Conservation (phyloP, 2,888 invertebrate genomes). For the Lymantria dispar region DNA sequence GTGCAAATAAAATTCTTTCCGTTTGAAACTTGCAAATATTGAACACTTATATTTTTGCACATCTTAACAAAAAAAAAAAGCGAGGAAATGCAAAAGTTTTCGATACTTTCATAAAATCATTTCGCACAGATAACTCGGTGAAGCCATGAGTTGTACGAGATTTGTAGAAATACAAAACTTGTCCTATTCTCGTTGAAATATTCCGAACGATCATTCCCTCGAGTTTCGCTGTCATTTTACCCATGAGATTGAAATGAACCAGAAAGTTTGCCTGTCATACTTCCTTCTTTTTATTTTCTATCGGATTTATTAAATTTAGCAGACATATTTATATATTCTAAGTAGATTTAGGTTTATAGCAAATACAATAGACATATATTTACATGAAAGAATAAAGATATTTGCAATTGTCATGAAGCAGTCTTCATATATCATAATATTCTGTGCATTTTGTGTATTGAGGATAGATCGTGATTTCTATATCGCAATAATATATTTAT, state of each 20-base stretch:
- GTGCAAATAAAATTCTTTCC: no score
- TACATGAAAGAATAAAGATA: no score
- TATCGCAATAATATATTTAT: no score
- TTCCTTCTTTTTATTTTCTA: not conserved
- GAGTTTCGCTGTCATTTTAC: conserved; percentile 15
- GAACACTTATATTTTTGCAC: no score
- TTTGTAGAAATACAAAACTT: conserved; percentile 2
- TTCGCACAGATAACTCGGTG: not conserved
- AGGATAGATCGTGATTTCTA: no score
- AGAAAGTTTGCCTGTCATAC: conserved; percentile 6
- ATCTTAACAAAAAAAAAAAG: not conserved
- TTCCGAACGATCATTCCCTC: conserved; percentile 10
- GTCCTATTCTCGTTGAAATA: conserved; percentile 9
- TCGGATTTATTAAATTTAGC: not conserved
- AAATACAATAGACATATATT: no score
- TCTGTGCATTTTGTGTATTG: no score
- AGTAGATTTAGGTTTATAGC: not conserved
- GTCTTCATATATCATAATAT: no score
- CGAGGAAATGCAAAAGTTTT: not conserved
- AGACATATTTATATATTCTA: not conserved
- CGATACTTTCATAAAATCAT: not conserved
- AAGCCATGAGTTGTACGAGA: conserved; percentile 2
- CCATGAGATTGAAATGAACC: conserved; percentile 19
- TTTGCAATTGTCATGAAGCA: no score
- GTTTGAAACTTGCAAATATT: no score